phyloP scores from a whole-genome alignment of 2,113 vertebrate genomes.

The Corvus cornix region DNA sequence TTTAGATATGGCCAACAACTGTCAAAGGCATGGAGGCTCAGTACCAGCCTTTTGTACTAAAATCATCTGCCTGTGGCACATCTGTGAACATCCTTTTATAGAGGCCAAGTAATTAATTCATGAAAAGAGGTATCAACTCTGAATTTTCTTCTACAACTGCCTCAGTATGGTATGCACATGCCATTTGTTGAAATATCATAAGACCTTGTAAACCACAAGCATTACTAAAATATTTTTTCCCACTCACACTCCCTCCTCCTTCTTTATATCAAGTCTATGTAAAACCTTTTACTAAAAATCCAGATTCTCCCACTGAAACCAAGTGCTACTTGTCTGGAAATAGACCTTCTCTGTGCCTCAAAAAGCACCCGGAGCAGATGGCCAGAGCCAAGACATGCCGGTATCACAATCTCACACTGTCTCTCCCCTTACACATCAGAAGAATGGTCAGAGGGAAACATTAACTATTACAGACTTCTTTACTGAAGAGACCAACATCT shows the following conservation, averaged over 20 bases:
- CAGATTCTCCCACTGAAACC: slow-evolving; percentile 40
- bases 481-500: background rate
- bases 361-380: background rate
- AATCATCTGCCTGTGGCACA: background rate
- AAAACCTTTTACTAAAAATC: slow-evolving; percentile 10
- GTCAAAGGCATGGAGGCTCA: background rate
- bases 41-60: background rate
- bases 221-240: slow-evolving; percentile 20
- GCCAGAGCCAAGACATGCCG: background rate
- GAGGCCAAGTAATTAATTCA: background rate
- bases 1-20: background rate
- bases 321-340: slow-evolving; percentile 19
- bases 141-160: background rate
- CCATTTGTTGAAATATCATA: background rate
- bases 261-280: background rate
- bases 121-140: background rate
- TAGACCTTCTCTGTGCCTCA: background rate
- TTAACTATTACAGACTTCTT: background rate
- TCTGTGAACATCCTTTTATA: background rate
- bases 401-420: background rate
- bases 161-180: background rate
- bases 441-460: background rate
- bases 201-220: background rate
- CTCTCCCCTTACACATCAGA: background rate
- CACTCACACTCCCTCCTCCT: background rate